Percentiles rank a stretch among this genome's conserved stretches.
phyloP scores from a whole-genome alignment of 2,888 invertebrate species.

The Agapostemon virescens region DNA sequence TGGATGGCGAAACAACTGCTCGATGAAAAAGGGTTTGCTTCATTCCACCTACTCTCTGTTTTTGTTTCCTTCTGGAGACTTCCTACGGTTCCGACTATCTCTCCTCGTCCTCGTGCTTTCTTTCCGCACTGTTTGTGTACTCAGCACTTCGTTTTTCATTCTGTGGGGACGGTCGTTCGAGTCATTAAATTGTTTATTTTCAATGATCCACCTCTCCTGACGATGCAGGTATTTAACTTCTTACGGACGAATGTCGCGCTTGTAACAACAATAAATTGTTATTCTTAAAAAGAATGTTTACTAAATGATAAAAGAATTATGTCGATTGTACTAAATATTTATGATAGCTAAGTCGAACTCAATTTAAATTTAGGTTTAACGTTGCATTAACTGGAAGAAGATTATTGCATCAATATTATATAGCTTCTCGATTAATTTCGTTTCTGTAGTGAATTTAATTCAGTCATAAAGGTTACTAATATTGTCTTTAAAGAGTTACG shows the following conservation, averaged over 20 bases:
- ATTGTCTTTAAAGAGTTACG: too few species aligned
- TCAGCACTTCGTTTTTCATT: not conserved
- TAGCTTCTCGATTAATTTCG: too few species aligned
- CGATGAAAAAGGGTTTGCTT: not conserved
- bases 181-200: not conserved
- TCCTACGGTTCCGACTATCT: not conserved
- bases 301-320: too few species aligned
- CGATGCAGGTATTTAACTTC: not conserved
- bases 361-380: too few species aligned
- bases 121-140: not conserved
- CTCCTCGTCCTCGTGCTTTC: not conserved
- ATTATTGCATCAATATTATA: too few species aligned
- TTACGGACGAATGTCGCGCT: not conserved
- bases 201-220: not conserved
- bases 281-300: too few species aligned
- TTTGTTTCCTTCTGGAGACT: conserved; percentile 1
- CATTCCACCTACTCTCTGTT: conserved; percentile 2
- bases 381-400: too few species aligned
- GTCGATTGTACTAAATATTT: too few species aligned
- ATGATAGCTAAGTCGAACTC: too few species aligned
- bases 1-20: conserved; percentile 22
- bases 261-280: not conserved
- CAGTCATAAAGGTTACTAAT: too few species aligned
- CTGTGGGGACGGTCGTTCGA: not conserved
- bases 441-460: too few species aligned